phyloP scores from a whole-genome alignment of 2,888 invertebrate genomes.

The Theodoxus fluviatilis region DNA sequence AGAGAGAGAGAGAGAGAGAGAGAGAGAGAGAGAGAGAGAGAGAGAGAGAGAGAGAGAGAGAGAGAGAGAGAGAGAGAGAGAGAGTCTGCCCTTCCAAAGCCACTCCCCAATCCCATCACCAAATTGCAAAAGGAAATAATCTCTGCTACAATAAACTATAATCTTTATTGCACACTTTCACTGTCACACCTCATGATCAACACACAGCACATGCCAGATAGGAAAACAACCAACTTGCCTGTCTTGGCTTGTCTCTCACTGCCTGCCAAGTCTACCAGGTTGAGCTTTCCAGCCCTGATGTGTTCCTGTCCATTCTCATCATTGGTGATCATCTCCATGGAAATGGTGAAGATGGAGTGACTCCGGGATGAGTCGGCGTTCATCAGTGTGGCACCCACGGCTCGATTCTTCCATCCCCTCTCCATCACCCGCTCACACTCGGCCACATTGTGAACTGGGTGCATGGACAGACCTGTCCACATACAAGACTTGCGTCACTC shows the following conservation, averaged over 20 bases:
- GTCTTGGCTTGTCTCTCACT: constrained; percentile 85
- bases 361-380: constrained; percentile 83
- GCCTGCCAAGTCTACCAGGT: constrained; percentile 88
- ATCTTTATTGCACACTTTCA: too few species aligned
- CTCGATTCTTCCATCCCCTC: constrained; percentile 80
- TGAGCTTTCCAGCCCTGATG: constrained; percentile 78
- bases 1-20: constrained; percentile 2
- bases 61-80: background rate
- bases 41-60: background rate
- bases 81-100: background rate
- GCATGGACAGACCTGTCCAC: constrained; percentile 73
- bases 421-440: constrained; percentile 81
- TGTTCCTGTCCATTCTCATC: constrained; percentile 68
- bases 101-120: background rate
- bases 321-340: constrained; percentile 79
- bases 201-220: background rate
- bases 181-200: too few species aligned
- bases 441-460: constrained; percentile 78
- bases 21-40: background rate
- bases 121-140: too few species aligned
- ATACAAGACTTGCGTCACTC: too few species aligned
- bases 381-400: constrained; percentile 87
- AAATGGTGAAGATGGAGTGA: constrained; percentile 86
- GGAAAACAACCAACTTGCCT: constrained; percentile 58
- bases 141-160: too few species aligned